These are phyloP conservation scores for Toxotes jaculatrix DNA, from an alignment of 2,113 vertebrate species.

Conservation along the genomic window DNA sequence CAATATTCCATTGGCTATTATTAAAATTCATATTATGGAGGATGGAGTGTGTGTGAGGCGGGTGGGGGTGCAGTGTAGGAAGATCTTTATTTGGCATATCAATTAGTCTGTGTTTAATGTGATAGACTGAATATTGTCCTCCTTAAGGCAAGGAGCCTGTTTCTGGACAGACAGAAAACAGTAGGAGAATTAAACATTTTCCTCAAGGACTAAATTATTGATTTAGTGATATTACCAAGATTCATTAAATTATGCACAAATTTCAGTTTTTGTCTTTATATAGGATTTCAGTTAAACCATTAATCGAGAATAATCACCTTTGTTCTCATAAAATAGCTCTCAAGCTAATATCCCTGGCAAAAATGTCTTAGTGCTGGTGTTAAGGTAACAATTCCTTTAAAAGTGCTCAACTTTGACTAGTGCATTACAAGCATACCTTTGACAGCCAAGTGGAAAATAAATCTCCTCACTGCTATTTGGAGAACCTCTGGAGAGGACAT, in stretches of 20 bases:
- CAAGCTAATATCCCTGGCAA: neutral
- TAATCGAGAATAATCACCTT: conserved; percentile 2
- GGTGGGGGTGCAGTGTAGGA: neutral
- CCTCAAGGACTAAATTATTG: neutral
- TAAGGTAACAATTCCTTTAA: neutral
- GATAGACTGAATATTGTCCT: conserved; percentile 28
- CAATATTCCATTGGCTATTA: conserved; percentile 62
- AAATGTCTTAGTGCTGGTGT: neutral
- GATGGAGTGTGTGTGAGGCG: conserved; percentile 10
- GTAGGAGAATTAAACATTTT: conserved; percentile 8
- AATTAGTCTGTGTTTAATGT: conserved; percentile 51
- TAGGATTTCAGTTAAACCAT: neutral
- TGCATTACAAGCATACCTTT: neutral
- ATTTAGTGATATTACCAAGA: neutral
- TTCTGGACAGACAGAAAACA: conserved; percentile 2
- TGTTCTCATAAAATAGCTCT: neutral
- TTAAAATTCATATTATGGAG: conserved; percentile 57
- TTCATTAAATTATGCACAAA: neutral
- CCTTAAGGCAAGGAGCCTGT: conserved; percentile 6
- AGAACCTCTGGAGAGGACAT: neutral
- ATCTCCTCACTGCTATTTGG: neutral
- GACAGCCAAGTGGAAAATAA: neutral
- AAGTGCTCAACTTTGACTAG: neutral
- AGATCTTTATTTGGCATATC: conserved; percentile 58
- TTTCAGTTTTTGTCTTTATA: neutral